Evolutionary conservation across 2,888 invertebrate species (phyloP).

Genomic region (Megalurothrips usitatus): DNA sequence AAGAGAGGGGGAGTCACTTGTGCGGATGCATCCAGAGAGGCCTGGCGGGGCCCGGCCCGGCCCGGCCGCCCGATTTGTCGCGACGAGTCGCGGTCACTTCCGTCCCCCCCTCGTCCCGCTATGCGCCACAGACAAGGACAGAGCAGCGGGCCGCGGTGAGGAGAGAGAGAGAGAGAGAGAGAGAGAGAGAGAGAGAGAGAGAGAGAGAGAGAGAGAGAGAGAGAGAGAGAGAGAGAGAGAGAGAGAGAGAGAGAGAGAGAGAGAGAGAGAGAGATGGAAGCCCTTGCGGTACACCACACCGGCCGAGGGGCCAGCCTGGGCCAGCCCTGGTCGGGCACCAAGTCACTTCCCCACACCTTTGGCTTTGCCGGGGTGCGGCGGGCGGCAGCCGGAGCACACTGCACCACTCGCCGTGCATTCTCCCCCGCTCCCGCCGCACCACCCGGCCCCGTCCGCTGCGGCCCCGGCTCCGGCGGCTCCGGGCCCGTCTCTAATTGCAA

Average conservation of each 20-base stretch:
- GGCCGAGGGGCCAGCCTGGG: no score
- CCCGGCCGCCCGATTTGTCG: neutral
- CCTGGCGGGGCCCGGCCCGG: no score
- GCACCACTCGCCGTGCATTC: neutral
- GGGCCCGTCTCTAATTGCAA: neutral
- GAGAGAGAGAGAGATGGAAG: no score
- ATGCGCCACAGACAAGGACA: neutral
- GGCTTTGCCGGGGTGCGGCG: no score
- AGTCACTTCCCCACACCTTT: no score
- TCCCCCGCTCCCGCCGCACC: neutral
- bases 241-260: no score
- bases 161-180: neutral
- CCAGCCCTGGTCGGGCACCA: no score
- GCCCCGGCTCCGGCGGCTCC: neutral
- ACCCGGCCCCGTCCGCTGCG: neutral
- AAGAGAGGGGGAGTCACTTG: neutral
- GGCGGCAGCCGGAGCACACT: neutral
- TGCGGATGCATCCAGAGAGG: neutral
- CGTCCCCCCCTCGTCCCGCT: neutral
- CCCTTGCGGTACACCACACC: no score
- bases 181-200: neutral
- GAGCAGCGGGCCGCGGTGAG: neutral
- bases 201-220: no score
- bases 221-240: no score
- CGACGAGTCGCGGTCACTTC: constrained; percentile 5